Percentiles rank a stretch among this genome's conserved stretches.
Conservation (phyloP, 2,888 invertebrate species). For the Melangyna quadrimaculata region DNA sequence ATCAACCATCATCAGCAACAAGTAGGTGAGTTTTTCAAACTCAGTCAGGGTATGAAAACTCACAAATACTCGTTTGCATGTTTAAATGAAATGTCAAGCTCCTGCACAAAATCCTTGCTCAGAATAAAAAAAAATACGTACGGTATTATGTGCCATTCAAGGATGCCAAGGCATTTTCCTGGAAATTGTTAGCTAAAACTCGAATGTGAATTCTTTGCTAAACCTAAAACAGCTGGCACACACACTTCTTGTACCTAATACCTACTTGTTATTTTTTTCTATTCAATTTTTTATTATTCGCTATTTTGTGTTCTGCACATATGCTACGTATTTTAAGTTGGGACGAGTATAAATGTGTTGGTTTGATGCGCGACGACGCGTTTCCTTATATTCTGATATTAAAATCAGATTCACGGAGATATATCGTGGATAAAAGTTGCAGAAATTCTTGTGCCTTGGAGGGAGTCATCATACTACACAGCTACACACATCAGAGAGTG, state of each 20-base stretch:
- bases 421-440: slow-evolving; percentile 12
- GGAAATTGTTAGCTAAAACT: slow-evolving; percentile 42
- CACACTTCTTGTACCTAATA: neutral
- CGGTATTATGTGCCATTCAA: slow-evolving; percentile 2
- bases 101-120: neutral
- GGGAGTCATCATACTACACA: neutral
- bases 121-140: neutral
- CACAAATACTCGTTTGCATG: neutral
- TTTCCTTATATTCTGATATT: slow-evolving; percentile 41
- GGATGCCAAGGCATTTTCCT: slow-evolving; percentile 10
- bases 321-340: neutral
- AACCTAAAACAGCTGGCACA: slow-evolving; percentile 19
- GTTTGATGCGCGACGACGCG: slow-evolving; percentile 10
- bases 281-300: neutral
- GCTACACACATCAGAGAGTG: neutral
- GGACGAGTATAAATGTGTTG: neutral
- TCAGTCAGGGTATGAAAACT: neutral
- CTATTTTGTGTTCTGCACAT: neutral
- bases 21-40: too few relatives aligned
- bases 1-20: slow-evolving; percentile 19
- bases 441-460: slow-evolving; percentile 23
- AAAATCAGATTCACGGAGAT: slow-evolving; percentile 47
- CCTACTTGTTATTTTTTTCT: too few relatives aligned
- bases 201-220: slow-evolving; percentile 30
- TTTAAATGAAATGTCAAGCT: slow-evolving; percentile 8